Conservation (phyloP, 35 echinoderm and acorn worm genomes). For the Apostichopus parvimensis region DNA sequence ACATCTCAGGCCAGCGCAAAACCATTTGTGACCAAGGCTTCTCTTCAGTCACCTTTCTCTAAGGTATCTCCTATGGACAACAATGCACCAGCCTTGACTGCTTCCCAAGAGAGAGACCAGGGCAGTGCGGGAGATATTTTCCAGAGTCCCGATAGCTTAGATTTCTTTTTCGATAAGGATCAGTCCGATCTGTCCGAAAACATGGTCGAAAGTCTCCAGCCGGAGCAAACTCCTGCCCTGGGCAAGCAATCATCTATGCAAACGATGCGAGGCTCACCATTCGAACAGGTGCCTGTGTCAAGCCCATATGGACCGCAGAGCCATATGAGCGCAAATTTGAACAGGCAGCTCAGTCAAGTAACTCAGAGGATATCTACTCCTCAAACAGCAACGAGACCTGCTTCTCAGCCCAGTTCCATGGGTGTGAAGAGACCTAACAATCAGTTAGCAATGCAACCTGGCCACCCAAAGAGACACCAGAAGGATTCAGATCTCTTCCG, state of each 20-base stretch:
- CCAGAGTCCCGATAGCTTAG: slow-evolving; percentile 19
- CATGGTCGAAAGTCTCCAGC: slow-evolving; percentile 25
- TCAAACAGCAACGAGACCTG: not conserved
- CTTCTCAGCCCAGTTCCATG: not conserved
- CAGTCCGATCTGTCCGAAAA: slow-evolving; percentile 38
- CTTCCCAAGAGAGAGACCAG: slow-evolving; percentile 38
- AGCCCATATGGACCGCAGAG: slow-evolving; percentile 9
- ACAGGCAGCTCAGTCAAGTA: slow-evolving; percentile 20
- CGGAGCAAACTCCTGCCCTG: not conserved
- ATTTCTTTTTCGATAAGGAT: slow-evolving; percentile 52
- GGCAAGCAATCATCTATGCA: slow-evolving; percentile 26
- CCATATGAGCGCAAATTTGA: not conserved
- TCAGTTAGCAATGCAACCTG: not conserved
- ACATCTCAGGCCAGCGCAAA: slow-evolving; percentile 26
- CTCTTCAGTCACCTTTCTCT: not conserved
- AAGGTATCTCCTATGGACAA: slow-evolving; percentile 19
- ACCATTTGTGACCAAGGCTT: not conserved
- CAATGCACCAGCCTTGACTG: not conserved
- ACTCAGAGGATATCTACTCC: slow-evolving; percentile 6
- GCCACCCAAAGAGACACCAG: slow-evolving; percentile 14
- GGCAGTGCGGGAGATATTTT: slow-evolving; percentile 7
- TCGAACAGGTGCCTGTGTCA: slow-evolving; percentile 8
- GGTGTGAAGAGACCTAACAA: slow-evolving; percentile 33
- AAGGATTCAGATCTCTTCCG: slow-evolving; percentile 26
- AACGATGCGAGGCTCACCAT: slow-evolving; percentile 2